Evolutionary conservation across 2,797 vertebrate species (phyloP).

Genomic region (Lophotriccus pileatus): DNA sequence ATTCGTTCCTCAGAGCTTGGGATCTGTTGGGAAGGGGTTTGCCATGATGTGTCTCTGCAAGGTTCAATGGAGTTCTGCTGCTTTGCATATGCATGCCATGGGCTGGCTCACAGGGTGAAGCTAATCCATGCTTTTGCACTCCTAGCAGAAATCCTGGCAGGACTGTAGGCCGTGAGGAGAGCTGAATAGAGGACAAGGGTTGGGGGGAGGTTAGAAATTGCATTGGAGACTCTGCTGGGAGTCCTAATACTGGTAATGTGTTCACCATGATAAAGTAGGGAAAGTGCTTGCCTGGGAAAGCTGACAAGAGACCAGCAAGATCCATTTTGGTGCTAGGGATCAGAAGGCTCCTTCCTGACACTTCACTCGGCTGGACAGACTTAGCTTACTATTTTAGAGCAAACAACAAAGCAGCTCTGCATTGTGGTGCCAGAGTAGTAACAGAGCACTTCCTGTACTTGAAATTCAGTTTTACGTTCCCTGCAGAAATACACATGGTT

Average conservation of each 20-base stretch:
- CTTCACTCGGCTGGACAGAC: background rate
- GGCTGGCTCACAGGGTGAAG: background rate
- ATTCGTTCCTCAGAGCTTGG: background rate
- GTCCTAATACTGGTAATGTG: background rate
- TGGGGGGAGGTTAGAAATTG: background rate
- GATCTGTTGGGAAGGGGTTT: background rate
- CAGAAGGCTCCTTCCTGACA: background rate
- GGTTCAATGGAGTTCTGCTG: background rate
- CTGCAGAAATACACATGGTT: constrained; percentile 52
- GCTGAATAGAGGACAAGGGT: background rate
- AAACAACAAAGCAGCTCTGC: background rate
- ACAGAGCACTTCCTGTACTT: constrained; percentile 38
- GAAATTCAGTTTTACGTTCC: constrained; percentile 39
- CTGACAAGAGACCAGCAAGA: constrained; percentile 10
- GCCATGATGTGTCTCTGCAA: background rate
- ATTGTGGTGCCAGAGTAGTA: background rate
- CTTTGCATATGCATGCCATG: background rate
- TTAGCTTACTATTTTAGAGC: constrained; percentile 5
- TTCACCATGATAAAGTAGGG: background rate
- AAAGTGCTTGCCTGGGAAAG: background rate
- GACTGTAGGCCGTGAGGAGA: background rate
- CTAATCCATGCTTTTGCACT: constrained; percentile 1
- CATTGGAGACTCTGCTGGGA: constrained; percentile 1
- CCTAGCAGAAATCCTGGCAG: constrained; percentile 31
- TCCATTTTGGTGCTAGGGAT: background rate